A percentile compares a stretch with the other conserved stretches of the same genome.
Evolutionary conservation across 2,888 invertebrate genomes (phyloP).

Genomic region (Agonopterix heracliana): DNA sequence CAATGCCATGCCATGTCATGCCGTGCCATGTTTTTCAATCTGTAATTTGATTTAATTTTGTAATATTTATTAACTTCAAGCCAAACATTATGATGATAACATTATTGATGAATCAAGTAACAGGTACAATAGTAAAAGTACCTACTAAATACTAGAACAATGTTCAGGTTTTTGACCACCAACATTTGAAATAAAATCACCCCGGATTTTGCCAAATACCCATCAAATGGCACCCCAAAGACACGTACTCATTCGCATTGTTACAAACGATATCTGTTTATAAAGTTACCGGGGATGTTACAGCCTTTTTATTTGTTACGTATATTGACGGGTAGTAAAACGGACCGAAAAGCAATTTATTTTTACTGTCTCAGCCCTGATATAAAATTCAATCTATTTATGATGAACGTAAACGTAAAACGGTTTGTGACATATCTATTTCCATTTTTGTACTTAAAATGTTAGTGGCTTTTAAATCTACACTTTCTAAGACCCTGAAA

Average conservation of each 20-base stretch:
- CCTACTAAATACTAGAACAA: too few species aligned
- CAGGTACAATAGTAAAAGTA: too few species aligned
- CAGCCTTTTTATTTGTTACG: slow-evolving; percentile 52
- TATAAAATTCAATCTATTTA: slow-evolving; percentile 68
- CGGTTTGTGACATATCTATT: slow-evolving; percentile 21
- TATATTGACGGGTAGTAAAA: slow-evolving; percentile 54
- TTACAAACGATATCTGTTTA: slow-evolving; percentile 24
- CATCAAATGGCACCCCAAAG: too few species aligned
- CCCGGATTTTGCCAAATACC: too few species aligned
- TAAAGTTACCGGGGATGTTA: slow-evolving; percentile 23
- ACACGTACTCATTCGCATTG: background rate
- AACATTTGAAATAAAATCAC: too few species aligned
- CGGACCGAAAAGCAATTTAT: slow-evolving; percentile 49
- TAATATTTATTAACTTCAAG: too few species aligned
- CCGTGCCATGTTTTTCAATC: too few species aligned
- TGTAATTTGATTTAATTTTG: too few species aligned
- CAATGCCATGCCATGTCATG: too few species aligned
- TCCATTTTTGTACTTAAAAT: background rate
- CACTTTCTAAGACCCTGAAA: background rate
- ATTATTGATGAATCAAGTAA: too few species aligned
- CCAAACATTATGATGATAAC: too few species aligned
- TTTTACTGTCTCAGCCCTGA: slow-evolving; percentile 53
- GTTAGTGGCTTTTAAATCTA: background rate
- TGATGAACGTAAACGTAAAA: slow-evolving; percentile 47
- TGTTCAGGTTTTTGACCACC: too few species aligned